Evolutionary conservation across 2,888 invertebrate species (phyloP).

Genomic region (Phrixothrix hirtus): DNA sequence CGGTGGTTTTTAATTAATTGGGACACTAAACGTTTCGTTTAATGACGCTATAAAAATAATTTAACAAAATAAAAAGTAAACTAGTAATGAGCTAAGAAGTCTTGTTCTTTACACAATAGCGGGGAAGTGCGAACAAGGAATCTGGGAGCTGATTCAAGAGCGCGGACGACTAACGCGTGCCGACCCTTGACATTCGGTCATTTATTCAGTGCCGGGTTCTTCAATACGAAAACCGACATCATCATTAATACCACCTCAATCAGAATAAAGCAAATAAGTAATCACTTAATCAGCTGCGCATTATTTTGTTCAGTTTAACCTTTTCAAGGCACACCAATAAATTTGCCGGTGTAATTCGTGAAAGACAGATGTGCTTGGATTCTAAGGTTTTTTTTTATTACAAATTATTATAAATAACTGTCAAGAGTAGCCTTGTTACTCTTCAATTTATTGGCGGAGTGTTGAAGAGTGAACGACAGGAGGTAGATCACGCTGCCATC

Average conservation of each 20-base stretch:
- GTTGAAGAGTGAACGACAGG: conserved; percentile 47
- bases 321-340: conserved; percentile 14
- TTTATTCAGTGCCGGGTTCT: conserved; percentile 47
- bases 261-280: conserved; percentile 34
- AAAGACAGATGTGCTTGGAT: conserved; percentile 3
- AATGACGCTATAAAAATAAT: too few relatives aligned
- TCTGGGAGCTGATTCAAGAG: conserved; percentile 35
- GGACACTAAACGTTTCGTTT: too few relatives aligned
- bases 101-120: conserved; percentile 11
- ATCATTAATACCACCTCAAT: conserved; percentile 47
- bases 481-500: conserved; percentile 52
- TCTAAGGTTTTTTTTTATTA: conserved; percentile 8
- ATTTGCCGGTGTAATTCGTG: conserved; percentile 8
- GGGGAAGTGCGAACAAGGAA: conserved; percentile 28
- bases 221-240: conserved; percentile 39
- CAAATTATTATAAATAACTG: conserved; percentile 25
- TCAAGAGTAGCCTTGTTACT: conserved; percentile 23
- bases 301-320: conserved; percentile 17
- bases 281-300: conserved; percentile 21
- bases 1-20: too few relatives aligned
- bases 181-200: conserved; percentile 51
- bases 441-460: conserved; percentile 41
- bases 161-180: conserved; percentile 45
- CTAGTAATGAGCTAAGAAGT: too few relatives aligned
- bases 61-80: too few relatives aligned